Evolutionary conservation across 2,113 vertebrate genomes (phyloP).

Genomic region (Anas platyrhynchos): DNA sequence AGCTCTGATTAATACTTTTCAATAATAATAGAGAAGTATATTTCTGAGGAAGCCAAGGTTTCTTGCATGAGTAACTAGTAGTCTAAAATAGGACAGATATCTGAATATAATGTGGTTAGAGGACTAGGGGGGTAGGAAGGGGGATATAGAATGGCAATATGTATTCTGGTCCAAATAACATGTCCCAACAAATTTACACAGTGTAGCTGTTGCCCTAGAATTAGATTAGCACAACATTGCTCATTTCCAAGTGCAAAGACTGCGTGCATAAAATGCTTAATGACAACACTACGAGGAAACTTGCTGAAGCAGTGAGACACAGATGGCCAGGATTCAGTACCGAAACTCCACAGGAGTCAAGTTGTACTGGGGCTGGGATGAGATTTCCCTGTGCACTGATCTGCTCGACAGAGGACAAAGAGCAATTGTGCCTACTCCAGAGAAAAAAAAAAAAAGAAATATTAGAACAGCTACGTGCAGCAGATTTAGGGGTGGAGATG

Average conservation of each 20-base stretch:
- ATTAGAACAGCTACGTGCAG: background rate
- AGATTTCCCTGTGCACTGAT: constrained; percentile 39
- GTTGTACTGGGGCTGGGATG: constrained; percentile 19
- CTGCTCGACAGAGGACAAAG: constrained; percentile 54
- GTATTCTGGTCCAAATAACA: background rate
- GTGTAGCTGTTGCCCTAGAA: constrained; percentile 29
- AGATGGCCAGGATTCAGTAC: constrained; percentile 69
- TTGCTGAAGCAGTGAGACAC: constrained; percentile 72
- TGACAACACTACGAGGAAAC: constrained; percentile 68
- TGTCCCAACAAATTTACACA: background rate
- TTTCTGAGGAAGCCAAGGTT: background rate
- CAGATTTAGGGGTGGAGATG: constrained; percentile 1
- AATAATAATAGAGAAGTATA: background rate
- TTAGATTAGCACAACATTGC: constrained; percentile 56
- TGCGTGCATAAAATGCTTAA: constrained; percentile 73
- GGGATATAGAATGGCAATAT: background rate
- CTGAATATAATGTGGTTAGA: background rate
- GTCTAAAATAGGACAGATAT: background rate
- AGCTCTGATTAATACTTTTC: background rate
- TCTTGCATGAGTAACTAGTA: background rate
- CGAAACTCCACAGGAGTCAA: constrained; percentile 59
- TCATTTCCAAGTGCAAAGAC: constrained; percentile 73
- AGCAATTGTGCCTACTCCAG: constrained; percentile 58
- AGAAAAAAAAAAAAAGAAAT: constrained; percentile 30
- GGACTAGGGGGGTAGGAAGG: background rate